Evolutionary conservation across 1,140 invertebrate genomes (phyloP), one percentile per base, ranked within the genome.

Genomic region (Zaprionus davidi): DNA sequence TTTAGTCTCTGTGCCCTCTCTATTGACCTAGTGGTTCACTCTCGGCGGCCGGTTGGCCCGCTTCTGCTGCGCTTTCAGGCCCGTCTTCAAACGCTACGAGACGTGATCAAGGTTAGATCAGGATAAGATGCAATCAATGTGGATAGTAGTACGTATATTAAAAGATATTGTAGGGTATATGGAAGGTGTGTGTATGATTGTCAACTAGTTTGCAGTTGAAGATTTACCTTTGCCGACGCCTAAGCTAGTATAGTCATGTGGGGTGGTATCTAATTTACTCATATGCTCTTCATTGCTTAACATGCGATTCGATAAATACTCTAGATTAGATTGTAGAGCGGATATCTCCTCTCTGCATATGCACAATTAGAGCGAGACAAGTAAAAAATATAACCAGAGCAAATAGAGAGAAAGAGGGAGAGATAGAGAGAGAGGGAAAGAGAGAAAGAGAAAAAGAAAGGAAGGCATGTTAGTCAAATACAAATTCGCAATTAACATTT

Each of bases 241-340:
- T 90, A 92, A 83, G 78, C 83, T 92, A 81, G 78, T 81, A 77
- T 92, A 92, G 67, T 86, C 81, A 78, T 81, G 82, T 55, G 82
- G 80, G 49, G 78, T 82, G 64, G 77, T 92, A 75, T 91, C 81
- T 86, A 91, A 87, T 92, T 92, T 91, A 78, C 75, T 86, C 81
- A 90, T 79, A 76, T 81, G 90, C 74, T 87, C 83, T 73, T 92
- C 90, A 72, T 82, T 92, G 82, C 82, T 93, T 55, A 86, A 82
- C 78, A 94, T 93, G 73, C 92, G 93, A 93, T 92, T 94, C 65
- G 91, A 93, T 82, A 94, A 93, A 90, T 91, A 93, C 82, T 94
- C 93, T 93, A 94, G 92, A 92, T 93, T 94, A 92, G 93, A 93
- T 93, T 94, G 94, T 93, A 94, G 92, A 91, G 93, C 91, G 81